Evolutionary conservation across 2,797 vertebrate species (phyloP).

Genomic region (Lutjanus argentimaculatus): DNA sequence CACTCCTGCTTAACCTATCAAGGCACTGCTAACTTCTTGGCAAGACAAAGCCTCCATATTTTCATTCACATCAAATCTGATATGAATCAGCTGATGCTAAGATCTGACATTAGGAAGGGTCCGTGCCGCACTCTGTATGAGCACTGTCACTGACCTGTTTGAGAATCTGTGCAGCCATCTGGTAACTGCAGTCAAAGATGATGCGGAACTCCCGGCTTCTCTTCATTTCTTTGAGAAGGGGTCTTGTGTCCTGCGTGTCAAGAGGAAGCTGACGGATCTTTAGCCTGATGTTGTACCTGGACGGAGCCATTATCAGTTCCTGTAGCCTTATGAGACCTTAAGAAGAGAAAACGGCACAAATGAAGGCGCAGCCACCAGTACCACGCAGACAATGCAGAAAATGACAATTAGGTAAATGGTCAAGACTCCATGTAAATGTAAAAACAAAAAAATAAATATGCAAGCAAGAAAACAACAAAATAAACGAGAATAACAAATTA

Average conservation of each 20-base stretch:
- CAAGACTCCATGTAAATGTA: not conserved
- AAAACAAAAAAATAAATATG: too few relatives aligned
- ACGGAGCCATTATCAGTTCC: slow-evolving; percentile 98
- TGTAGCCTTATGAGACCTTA: slow-evolving; percentile 97
- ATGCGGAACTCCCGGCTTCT: slow-evolving; percentile 96
- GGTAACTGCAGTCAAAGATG: slow-evolving; percentile 98
- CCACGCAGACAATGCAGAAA: not conserved
- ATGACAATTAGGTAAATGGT: not conserved
- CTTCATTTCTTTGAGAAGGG: slow-evolving; percentile 99
- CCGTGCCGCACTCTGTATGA: not conserved
- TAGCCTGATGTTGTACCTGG: slow-evolving; percentile 97
- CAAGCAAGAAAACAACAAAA: too few relatives aligned
- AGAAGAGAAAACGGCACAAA: slow-evolving; percentile 33
- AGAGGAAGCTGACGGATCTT: slow-evolving; percentile 98
- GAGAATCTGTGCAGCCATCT: slow-evolving; percentile 97
- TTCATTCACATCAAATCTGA: slow-evolving; percentile 24
- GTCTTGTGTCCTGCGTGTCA: slow-evolving; percentile 92
- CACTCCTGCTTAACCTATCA: slow-evolving; percentile 4
- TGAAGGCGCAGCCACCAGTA: slow-evolving; percentile 7
- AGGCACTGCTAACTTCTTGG: not conserved
- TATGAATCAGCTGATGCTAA: slow-evolving; percentile 18
- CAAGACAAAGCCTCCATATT: slow-evolving; percentile 26
- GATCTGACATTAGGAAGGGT: slow-evolving; percentile 1
- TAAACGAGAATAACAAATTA: too few relatives aligned
- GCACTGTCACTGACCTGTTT: slow-evolving; percentile 88